A percentile compares a stretch with the other conserved stretches of the same genome.
Conservation (phyloP, 2,797 vertebrate species). For the Chrosomus eos region DNA sequence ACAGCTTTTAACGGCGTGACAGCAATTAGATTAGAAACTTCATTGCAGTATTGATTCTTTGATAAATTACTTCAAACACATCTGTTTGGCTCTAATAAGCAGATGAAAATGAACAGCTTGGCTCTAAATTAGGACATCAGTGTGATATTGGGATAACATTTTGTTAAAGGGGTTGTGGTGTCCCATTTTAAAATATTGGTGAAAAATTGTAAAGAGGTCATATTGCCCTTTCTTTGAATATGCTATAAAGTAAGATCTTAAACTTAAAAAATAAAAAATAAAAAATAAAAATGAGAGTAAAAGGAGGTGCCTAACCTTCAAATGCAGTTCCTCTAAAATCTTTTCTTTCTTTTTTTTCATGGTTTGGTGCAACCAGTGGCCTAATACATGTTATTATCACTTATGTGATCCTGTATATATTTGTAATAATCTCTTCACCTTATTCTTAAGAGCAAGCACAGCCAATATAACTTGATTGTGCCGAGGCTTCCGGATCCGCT, state of each 20-base stretch:
- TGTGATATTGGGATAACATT: constrained; percentile 25
- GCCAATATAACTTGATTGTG: no score
- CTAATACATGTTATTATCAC: no score
- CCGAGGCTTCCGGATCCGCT: no score
- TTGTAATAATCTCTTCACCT: no score
- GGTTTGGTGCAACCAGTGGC: not conserved
- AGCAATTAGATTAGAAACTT: constrained; percentile 45
- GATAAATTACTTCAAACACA: constrained; percentile 51
- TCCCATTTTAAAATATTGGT: constrained; percentile 10
- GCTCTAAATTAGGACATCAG: constrained; percentile 35
- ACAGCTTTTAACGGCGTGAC: constrained; percentile 20
- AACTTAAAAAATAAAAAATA: no score
- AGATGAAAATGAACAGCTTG: constrained; percentile 26
- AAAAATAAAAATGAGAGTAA: no score
- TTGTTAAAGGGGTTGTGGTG: constrained; percentile 13
- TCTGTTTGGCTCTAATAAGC: constrained; percentile 44
- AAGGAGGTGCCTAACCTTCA: no score
- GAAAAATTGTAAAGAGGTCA: not conserved
- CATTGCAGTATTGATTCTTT: constrained; percentile 45
- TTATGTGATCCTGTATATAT: no score
- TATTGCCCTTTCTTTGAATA: not conserved
- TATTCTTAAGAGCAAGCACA: no score
- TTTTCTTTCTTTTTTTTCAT: not conserved
- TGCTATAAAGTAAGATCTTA: not conserved
- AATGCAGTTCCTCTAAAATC: not conserved